Evolutionary conservation across 2,113 vertebrate species (phyloP), one percentile per base, ranked within the genome.

Genomic region (Talpa occidentalis): DNA sequence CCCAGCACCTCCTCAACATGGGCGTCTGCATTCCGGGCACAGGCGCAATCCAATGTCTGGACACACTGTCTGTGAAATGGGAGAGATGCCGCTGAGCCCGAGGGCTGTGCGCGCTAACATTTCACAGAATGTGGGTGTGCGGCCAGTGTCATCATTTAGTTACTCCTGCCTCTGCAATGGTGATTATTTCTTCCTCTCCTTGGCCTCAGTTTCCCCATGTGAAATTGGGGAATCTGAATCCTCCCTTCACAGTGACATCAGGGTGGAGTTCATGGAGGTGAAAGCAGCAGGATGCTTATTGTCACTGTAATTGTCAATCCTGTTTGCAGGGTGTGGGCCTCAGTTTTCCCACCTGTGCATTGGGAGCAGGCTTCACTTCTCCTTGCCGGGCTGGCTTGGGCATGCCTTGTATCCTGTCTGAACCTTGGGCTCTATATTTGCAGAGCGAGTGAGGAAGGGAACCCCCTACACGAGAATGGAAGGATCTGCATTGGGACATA

Each of bases 231-330:
- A 19, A 26, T 6, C 10, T 9, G 19, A 52, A 6, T 37, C 26
- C 12, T 30, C 19, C 24, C n/a, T 40, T 49, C 12, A 1, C 11
- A 10, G 2, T 19, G 8, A 54, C 28, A 1, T 2, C 10, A 82
- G 32, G n/a, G 14, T 42, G 40, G 64, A 17, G 14, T 4, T 2
- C 3, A 17, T 2, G 15, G 59, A 14, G 14, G 3, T 8, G 4
- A 10, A 16, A 77, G 17, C 35, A 42, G 44, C 35, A 5, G 52
- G 28, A 5, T 14, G 14, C 70, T 66, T 62, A 0, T 26, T 15
- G 6, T 47, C 35, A 12, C 47, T 0, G 0, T 6, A 6, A 14
- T 32, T 32, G 7, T 6, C 17, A 9, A 11, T 3, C 5, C 30
- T 54, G 0, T 15, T 6, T 10, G 21, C 0, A 2, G 10, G 3